Conservation (phyloP, 2,888 invertebrate genomes). For the Drosophila gaucha region DNA sequence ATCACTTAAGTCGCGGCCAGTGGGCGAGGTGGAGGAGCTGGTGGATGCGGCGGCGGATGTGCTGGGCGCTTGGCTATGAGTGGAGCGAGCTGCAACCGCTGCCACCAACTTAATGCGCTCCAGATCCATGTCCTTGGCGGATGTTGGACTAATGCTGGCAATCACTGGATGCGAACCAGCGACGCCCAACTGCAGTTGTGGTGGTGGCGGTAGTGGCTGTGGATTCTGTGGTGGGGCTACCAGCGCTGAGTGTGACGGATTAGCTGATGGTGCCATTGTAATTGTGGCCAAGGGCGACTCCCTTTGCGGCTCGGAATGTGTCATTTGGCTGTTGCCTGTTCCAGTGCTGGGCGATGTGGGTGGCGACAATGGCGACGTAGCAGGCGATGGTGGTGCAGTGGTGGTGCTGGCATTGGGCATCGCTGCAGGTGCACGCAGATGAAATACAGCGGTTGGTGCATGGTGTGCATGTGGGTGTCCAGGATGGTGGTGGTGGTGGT, state of each 20-base stretch:
- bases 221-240: conserved; percentile 40
- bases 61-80: conserved; percentile 54
- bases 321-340: conserved; percentile 52
- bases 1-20: conserved; percentile 83
- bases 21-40: conserved; percentile 51
- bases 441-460: conserved; percentile 66
- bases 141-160: conserved; percentile 43
- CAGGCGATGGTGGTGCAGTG: conserved; percentile 73
- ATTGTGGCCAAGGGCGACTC: conserved; percentile 33
- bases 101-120: conserved; percentile 84
- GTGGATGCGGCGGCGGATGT: conserved; percentile 54
- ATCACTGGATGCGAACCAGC: conserved; percentile 34
- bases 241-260: conserved; percentile 46
- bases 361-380: conserved; percentile 80
- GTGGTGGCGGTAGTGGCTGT: conserved; percentile 28
- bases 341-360: conserved; percentile 76
- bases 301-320: conserved; percentile 67
- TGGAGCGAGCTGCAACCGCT: conserved; percentile 78
- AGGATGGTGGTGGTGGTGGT: conserved; percentile 54
- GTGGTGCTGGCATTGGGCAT: conserved; percentile 36
- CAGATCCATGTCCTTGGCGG: conserved; percentile 82
- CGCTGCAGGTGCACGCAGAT: conserved; percentile 65
- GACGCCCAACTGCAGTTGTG: conserved; percentile 34
- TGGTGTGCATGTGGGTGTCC: conserved; percentile 43
- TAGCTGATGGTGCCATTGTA: conserved; percentile 35